Conservation (phyloP, 2,113 vertebrate genomes). For the Hypanus sabinus region DNA sequence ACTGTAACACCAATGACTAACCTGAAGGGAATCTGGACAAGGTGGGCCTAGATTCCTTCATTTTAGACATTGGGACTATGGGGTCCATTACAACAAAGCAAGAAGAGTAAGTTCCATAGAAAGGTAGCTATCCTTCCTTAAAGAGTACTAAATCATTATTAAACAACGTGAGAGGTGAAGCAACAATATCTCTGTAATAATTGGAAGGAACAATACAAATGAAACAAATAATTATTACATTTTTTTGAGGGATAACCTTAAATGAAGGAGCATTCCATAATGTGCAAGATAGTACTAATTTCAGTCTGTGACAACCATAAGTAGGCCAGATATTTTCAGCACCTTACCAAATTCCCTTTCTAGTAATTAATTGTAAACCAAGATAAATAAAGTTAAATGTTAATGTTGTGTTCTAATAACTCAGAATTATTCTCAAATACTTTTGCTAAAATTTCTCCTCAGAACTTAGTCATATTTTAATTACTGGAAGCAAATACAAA, state of each 20-base stretch:
- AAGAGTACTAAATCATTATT: neutral
- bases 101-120: neutral
- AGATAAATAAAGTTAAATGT: neutral
- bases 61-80: too few species aligned
- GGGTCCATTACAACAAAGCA: neutral
- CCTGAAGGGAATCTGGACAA: neutral
- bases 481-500: neutral
- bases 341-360: neutral
- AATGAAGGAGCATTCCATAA: neutral
- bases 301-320: neutral
- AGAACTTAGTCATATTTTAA: neutral
- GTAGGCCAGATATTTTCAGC: neutral
- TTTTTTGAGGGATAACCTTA: neutral
- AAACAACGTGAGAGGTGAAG: neutral
- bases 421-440: neutral
- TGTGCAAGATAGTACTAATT: neutral
- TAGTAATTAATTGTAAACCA: neutral
- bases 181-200: neutral
- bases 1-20: neutral
- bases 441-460: neutral
- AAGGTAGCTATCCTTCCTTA: neutral
- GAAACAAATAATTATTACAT: neutral
- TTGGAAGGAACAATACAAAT: neutral
- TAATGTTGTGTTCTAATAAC: neutral
- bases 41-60: neutral